phyloP scores from a whole-genome alignment of 2,113 vertebrate genomes.

The Petroica traversi region DNA sequence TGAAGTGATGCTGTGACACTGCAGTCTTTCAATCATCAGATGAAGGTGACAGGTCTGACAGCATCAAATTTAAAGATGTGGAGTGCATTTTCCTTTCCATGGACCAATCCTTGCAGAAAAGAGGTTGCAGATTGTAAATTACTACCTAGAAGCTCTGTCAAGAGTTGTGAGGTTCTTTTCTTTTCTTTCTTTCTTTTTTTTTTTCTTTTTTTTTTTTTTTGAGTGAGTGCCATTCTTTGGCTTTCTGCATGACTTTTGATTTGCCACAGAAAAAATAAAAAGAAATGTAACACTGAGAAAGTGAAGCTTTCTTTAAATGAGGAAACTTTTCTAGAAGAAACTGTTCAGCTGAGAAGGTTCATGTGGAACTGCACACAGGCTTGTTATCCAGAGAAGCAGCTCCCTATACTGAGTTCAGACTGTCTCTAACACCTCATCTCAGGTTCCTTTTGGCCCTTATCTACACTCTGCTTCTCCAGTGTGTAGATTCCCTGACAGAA shows the following conservation, averaged over 20 bases:
- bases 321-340: not conserved
- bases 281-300: not conserved
- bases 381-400: not conserved
- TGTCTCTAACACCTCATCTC: not conserved
- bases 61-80: not conserved
- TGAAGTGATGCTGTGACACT: not conserved
- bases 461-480: not conserved
- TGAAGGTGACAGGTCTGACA: slow-evolving; percentile 11
- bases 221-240: not conserved
- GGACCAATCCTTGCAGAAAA: not conserved
- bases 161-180: not conserved
- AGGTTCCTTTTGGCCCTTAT: not conserved
- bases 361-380: not conserved
- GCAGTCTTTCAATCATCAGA: not conserved
- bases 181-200: accelerated
- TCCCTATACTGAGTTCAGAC: not conserved
- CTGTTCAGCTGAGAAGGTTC: not conserved
- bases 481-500: not conserved
- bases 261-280: not conserved
- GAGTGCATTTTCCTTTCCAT: not conserved
- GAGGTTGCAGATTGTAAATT: not conserved
- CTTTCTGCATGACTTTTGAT: not conserved
- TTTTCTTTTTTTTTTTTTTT: not conserved
- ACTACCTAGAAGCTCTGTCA: not conserved
- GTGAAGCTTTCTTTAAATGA: not conserved